Base-by-base conservation (phyloP, 2,797 vertebrate species). In the Cuculus canorus region DNA sequence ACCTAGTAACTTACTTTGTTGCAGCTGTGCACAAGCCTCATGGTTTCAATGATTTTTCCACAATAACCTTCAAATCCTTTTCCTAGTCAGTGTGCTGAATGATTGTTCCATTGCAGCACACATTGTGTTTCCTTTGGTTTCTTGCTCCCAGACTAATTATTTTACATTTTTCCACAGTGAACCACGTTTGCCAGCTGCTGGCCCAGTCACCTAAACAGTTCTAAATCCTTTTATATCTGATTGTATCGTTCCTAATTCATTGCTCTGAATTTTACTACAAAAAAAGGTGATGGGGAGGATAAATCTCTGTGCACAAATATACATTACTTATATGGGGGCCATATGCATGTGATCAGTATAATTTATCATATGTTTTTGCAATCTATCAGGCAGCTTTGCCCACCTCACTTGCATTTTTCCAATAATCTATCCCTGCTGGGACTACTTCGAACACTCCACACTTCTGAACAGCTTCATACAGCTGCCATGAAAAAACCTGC, bases 31-130 rank as follows among this genome's bases (percentile, higher is more conserved):
- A 92, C 76, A 96, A 85, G 83, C 85, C 91, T 92, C 93, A 90
- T 15, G 21, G 90, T 87, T 95, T 95, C 94, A 96, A 97, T 92
- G 88, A 95, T 96, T 97, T 97, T 98, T 98, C 97, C 97, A 97
- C 96, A 97, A 97, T 97, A 97, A 96, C 80, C 80, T 88, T 91
- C 86, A 96, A 94, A 97, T 81, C 86, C 92, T 95, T 96, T 96
- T 96, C 86, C 93, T 97, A 92, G 94, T 66, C 90, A 97, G 90
- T 75, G 88, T 96, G 95, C 93, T 95, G 97, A 97, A 97, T 84
- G 93, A 96, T 95, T 97, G 93, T 97, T 98, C 96, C 91, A 94
- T 90, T 97, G 92, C 90, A 82, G 93, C 88, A 88, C 65, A 88
- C 56, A 47, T 54, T 45, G 71, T 45, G 60, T 89, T 97, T 95